These are phyloP conservation scores for Chalcis sispes DNA, from an alignment of 2,888 invertebrate species.

Conservation along the genomic window DNA sequence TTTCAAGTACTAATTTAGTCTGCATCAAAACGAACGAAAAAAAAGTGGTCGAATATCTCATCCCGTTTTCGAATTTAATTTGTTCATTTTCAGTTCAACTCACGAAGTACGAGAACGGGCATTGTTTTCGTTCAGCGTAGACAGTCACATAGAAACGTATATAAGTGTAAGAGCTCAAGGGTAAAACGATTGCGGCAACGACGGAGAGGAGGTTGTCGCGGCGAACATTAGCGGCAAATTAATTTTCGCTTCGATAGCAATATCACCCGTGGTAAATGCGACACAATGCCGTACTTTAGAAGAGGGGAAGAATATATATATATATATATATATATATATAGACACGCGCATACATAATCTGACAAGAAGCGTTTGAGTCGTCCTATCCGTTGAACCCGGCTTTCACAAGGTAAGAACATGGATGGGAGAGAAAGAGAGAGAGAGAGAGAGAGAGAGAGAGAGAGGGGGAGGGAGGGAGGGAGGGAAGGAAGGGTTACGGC, in stretches of 20 bases:
- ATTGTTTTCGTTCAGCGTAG: too few species aligned
- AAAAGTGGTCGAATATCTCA: background rate
- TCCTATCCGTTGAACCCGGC: background rate
- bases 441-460: constrained; percentile 41
- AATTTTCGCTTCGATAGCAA: constrained; percentile 55
- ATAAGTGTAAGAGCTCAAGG: too few species aligned
- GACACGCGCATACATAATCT: too few species aligned
- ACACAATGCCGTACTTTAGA: constrained; percentile 35
- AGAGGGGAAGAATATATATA: constrained; percentile 26
- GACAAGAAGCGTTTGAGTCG: constrained; percentile 32
- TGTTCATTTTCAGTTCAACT: constrained; percentile 36
- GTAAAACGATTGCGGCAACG: too few species aligned
- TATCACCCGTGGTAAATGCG: constrained; percentile 1
- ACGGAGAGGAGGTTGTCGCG: background rate
- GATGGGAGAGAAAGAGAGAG: background rate
- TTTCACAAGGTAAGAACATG: background rate
- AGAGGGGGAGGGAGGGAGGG: constrained; percentile 16
- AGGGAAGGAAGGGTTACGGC: too few species aligned
- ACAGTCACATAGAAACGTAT: too few species aligned
- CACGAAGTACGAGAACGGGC: background rate
- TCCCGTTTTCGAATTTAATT: constrained; percentile 17
- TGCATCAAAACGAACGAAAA: too few species aligned
- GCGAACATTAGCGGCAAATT: constrained; percentile 55
- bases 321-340: too few species aligned
- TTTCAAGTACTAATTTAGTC: too few species aligned